Percentiles rank a stretch among this genome's conserved stretches.
Conservation (phyloP, 2,797 vertebrate species). For the Darevskia nairensis region DNA sequence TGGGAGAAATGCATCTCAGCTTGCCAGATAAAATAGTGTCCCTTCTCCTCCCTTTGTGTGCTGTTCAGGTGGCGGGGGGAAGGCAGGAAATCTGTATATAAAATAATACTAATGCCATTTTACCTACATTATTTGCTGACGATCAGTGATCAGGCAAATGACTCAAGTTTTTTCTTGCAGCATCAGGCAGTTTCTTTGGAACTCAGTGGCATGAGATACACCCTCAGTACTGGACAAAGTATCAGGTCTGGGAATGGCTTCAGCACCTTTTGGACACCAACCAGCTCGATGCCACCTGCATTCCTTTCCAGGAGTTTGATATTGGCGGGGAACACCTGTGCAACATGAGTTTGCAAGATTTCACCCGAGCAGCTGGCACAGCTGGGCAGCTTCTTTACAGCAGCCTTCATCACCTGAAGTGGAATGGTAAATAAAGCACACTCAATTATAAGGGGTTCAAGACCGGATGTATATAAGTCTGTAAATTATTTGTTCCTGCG, state of each 20-base stretch:
- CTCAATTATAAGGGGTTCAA: not conserved
- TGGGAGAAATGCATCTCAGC: too few species aligned
- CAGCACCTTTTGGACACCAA: conserved; percentile 96
- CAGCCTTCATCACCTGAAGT: conserved; percentile 92
- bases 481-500: conserved; percentile 16
- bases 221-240: conserved; percentile 96
- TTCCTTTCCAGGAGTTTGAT: conserved; percentile 96
- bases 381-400: conserved; percentile 91
- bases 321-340: conserved; percentile 93
- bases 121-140: not conserved
- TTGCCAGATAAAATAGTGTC: too few species aligned
- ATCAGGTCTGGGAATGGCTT: conserved; percentile 99
- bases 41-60: too few species aligned
- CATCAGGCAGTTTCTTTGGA: conserved; percentile 82
- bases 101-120: not conserved
- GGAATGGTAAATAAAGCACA: conserved; percentile 82
- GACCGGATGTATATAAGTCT: accelerated
- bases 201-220: conserved; percentile 90
- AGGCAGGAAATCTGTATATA: not conserved
- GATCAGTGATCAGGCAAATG: conserved; percentile 11
- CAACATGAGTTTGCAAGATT: conserved; percentile 92
- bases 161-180: conserved; percentile 63
- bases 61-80: too few species aligned
- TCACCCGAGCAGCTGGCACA: conserved; percentile 88
- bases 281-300: conserved; percentile 91